Evolutionary conservation across 2,888 invertebrate species (phyloP), one percentile per base, ranked within the genome.

Genomic region (Carcina quercana): DNA sequence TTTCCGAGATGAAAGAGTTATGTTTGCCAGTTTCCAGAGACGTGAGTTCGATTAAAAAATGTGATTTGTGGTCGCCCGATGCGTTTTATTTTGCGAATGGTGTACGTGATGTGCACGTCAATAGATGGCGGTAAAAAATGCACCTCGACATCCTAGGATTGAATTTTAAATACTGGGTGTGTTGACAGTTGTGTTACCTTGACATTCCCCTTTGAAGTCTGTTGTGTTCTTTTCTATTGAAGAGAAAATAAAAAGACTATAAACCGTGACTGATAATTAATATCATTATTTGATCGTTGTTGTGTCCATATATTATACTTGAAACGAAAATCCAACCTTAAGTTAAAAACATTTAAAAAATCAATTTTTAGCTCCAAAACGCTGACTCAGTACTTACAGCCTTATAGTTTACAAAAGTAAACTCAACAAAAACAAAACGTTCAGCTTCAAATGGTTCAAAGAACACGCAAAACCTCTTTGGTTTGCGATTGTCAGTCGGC

Each of bases 31-130:
- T 22, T n/a, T 5, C 20, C 11, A 47, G 61, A 67, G 69, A 75
- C 74, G 75, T 70, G 79, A 69, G 72, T 70, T 71, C 76, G 79
- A 80, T 79, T 80, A 79, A 80, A 80, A 82, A 82, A 80, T 80
- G 73, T 82, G 80, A 82, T 80, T 80, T 82, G 80, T 78, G 79
- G 76, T 66, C 56, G 67, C 68, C 70, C 67, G 72, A 60, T 74
- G 76, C 71, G 72, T 73, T 78, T 78, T 79, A 78, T 80, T 78
- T 76, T 73, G 71, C 73, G 63, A 61, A 59, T 56, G 53, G 53
- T 62, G 72, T 69, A 78, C 78, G 76, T 76, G 79, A 78, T 69
- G 61, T 55, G 61, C 60, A 55, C 63, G 71, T 68, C 68, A 69
- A 67, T 61, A 59, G 60, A 45, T 42, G 34, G 40, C 42, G 45